Evolutionary conservation across 1,140 invertebrate genomes (phyloP).

Genomic region (Melanaphis sacchari): DNA sequence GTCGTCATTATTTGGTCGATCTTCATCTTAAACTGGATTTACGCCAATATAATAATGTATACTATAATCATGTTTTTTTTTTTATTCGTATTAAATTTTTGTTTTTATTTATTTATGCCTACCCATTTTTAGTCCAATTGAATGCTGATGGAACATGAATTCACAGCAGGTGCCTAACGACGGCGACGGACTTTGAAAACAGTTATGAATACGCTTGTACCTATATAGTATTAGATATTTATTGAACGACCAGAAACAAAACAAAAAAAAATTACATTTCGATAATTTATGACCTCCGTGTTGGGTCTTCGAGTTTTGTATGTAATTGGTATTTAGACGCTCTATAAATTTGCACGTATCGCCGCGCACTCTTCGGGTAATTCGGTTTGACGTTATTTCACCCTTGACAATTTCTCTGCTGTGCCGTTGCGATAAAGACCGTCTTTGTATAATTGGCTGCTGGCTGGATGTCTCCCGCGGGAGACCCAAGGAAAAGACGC

Average conservation of each 20-base stretch:
- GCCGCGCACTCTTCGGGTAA: constrained; percentile 2
- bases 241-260: not conserved
- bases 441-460: constrained; percentile 27
- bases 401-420: constrained; percentile 40
- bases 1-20: not conserved
- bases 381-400: constrained; percentile 43
- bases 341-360: constrained; percentile 40
- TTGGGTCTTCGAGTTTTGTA: not conserved
- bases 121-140: not conserved
- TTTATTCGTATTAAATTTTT: constrained; percentile 11
- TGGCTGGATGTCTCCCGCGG: not conserved
- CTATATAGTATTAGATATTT: not conserved
- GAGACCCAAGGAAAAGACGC: not conserved
- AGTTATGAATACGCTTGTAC: not conserved
- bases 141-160: constrained; percentile 23
- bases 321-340: constrained; percentile 17
- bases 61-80: not conserved
- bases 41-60: not conserved
- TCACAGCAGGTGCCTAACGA: not conserved
- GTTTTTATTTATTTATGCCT: not conserved
- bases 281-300: constrained; percentile 23
- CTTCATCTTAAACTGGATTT: not conserved
- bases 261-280: not conserved
- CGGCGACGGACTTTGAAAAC: not conserved
- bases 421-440: constrained; percentile 25